Base-by-base conservation (phyloP, 2,888 invertebrate genomes). In the Volucella bombylans region DNA sequence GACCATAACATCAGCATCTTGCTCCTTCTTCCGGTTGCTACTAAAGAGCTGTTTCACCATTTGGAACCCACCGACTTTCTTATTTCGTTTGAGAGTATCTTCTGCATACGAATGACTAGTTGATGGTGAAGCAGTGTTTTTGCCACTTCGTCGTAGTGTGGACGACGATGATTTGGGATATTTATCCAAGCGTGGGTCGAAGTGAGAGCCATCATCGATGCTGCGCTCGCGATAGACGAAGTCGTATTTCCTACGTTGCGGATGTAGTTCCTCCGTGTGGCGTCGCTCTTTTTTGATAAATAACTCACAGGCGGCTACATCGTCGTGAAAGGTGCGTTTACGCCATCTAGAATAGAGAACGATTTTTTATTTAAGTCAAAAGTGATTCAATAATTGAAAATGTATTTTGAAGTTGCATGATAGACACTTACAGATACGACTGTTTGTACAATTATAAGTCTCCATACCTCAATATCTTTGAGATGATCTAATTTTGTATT, bases 1-100 rank as follows among this genome's bases (percentile, higher is more conserved):
- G 4, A 89, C 88, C 74, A 86, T 86, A 38, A 87, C 86, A 65
- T 87, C 88, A 18, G 89, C 87, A 61, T 90, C 90, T 86, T 89
- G 89, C 79, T 89, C 88, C 39, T 86, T 86, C 76, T 83, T 86
- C 61, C 81, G 83, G 90, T 94, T 93, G 89, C 95, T 93, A 88
- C 94, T 94, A 92, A 96, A 96, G 88, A 96, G 93, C 91, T 96
- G 95, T 90, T 96, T 96, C 87, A 95, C 95, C 93, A 95, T 95
- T 91, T 95, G 95, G 88, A 95, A 93, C 88, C 95, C 94, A 91
- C 95, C 95, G 88, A 94, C 92, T 90, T 95, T 95, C 90, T 95
- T 95, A 74, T 93, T 91, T 18, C 90, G 90, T 85, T 92, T 92
- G 49, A 91, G 87, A 14, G 90, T 91, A 89, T 88, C 89, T 67